phyloP scores from a whole-genome alignment of 2,888 invertebrate genomes.

The Caenorhabditis imperialis region DNA sequence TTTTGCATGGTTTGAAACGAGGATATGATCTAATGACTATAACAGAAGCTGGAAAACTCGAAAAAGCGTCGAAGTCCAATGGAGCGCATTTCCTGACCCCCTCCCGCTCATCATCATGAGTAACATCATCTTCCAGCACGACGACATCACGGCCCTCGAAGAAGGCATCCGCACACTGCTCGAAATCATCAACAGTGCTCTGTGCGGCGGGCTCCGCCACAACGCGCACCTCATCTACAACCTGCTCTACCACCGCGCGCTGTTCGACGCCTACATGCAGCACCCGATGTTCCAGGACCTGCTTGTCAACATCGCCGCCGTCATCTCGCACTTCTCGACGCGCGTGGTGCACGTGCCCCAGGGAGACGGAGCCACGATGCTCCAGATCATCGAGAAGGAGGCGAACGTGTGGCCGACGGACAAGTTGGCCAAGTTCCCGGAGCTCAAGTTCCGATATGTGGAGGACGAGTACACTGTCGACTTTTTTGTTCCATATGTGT shows the following conservation, averaged over 20 bases:
- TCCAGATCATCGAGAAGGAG: conserved; percentile 87
- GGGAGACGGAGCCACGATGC: conserved; percentile 64
- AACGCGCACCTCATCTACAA: conserved; percentile 95
- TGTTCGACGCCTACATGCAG: conserved; percentile 89
- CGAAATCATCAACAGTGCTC: conserved; percentile 95
- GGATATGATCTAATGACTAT: no score
- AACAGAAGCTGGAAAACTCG: no score
- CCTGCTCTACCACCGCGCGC: conserved; percentile 90
- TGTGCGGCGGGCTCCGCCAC: conserved; percentile 82
- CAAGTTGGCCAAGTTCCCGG: conserved; percentile 96
- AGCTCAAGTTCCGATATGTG: conserved; percentile 95
- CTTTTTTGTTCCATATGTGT: conserved; percentile 99
- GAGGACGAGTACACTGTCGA: conserved; percentile 99
- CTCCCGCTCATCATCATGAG: no score
- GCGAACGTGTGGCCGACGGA: conserved; percentile 94
- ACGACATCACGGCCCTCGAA: conserved; percentile 92
- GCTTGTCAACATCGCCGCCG: conserved; percentile 62
- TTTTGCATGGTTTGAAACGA: no score
- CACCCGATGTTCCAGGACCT: conserved; percentile 87
- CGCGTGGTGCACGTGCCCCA: conserved; percentile 60
- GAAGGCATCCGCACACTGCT: conserved; percentile 96
- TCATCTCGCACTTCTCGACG: conserved; percentile 65
- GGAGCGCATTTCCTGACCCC: no score
- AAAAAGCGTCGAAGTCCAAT: no score
- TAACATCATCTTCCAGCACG: conserved; percentile 82